These are phyloP conservation scores for Falco columbarius DNA, from an alignment of 2,797 vertebrate species.

Conservation along the genomic window DNA sequence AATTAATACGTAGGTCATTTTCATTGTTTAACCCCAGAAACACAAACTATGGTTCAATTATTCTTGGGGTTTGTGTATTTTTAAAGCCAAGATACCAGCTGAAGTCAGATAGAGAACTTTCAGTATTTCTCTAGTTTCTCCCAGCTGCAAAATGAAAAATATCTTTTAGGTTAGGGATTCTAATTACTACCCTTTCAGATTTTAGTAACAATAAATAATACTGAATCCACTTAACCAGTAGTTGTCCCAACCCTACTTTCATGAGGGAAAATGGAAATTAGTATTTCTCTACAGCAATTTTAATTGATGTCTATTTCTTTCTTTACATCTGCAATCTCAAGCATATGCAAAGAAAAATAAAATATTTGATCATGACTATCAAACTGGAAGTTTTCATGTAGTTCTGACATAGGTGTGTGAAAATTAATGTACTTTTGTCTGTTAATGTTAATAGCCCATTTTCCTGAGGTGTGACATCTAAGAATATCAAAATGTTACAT, in stretches of 20 bases:
- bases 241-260: background rate
- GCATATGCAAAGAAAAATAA: background rate
- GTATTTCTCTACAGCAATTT: background rate
- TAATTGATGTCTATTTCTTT: background rate
- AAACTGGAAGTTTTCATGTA: background rate
- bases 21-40: background rate
- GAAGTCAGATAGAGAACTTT: background rate
- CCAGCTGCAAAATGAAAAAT: background rate
- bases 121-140: background rate
- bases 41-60: background rate
- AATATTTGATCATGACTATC: background rate
- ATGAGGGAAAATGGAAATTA: background rate
- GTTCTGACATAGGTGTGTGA: background rate
- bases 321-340: background rate
- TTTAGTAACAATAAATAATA: background rate
- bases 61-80: background rate
- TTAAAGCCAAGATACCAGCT: background rate
- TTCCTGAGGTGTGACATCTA: background rate
- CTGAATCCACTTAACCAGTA: background rate
- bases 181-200: background rate
- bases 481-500: background rate
- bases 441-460: background rate
- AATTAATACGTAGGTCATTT: conserved; percentile 1
- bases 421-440: background rate
- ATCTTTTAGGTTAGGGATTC: background rate